Base-by-base conservation (phyloP, 1,140 invertebrate genomes). In the Daktulosphaira vitifoliae region DNA sequence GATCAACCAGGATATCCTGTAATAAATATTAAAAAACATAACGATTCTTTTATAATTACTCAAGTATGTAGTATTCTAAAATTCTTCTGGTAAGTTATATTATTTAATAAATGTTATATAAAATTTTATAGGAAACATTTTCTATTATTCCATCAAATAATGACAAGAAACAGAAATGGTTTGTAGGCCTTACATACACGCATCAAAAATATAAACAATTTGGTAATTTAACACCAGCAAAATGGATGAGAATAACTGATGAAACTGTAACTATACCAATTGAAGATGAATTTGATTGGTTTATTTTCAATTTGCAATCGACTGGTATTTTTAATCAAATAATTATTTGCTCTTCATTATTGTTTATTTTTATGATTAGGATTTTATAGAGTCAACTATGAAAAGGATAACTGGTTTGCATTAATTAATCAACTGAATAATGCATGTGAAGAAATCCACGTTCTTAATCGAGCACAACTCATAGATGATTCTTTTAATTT, bases 401-500 rank as follows among this genome's bases (percentile, higher is more conserved):
- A 88, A 71, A 67, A 74, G 3, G 72, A 75, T 11, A 85, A 84
- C 71, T 90, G 87, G 87, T 73, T 79, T 38, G 72, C 84, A 9
- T 70, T 87, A 1, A 76, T 77, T 1, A 66, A 48, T 7, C 64
- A 65, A 56, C 18, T 68, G 8, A 37, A 67, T 16, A 3, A 9
- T 5, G 13, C 48, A 3, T 23, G 80, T 67, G 73, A 77, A 69
- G 74, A 81, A 42, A 72, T 74, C 62, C 70, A 85, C 46, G 78
- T 83, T 0, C 81, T 86, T 26, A 96, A 95, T 73, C 75, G 92
- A 67, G 92, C 90, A 0, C 92, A 96, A 73, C 77, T 95, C 3
- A 78, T 96, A 1, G 89, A 95, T 71, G 92, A 96, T 74, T 84
- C 88, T 0, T 79, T 94, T 69, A 89, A 90, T 71, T 76, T 96